These are phyloP conservation scores for Cnemophilus loriae DNA, from an alignment of 2,113 vertebrate genomes.

Conservation along the genomic window DNA sequence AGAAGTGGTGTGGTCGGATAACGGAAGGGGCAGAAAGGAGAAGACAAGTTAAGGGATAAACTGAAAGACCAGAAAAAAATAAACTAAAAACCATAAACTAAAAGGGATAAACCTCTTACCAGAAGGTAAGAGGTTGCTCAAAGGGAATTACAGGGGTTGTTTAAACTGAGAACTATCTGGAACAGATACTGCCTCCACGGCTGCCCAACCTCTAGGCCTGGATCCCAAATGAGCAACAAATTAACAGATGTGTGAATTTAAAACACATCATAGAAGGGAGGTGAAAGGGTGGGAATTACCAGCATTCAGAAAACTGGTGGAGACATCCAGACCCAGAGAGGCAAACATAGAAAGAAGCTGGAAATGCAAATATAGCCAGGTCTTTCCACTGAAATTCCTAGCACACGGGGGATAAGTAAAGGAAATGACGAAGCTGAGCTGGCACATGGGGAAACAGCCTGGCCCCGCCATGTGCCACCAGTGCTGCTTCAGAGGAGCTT, in stretches of 20 bases:
- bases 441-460: not conserved
- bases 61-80: too few relatives aligned
- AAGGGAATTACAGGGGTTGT: not conserved
- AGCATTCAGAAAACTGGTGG: not conserved
- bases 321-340: not conserved
- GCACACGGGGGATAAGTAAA: not conserved
- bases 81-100: too few relatives aligned
- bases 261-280: not conserved
- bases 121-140: not conserved
- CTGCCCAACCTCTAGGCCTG: not conserved
- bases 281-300: not conserved
- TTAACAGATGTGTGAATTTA: not conserved
- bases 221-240: not conserved
- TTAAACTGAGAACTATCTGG: not conserved
- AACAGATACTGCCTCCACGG: not conserved
- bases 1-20: not conserved
- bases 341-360: not conserved
- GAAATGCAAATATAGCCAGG: not conserved
- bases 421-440: not conserved
- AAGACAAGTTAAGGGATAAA: not conserved
- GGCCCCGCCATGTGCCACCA: not conserved
- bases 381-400: not conserved
- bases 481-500: not conserved
- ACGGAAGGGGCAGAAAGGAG: not conserved
- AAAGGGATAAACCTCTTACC: too few relatives aligned